Percentiles rank a stretch among this genome's conserved stretches.
phyloP scores from a whole-genome alignment of 2,797 vertebrate genomes.

The Sylvilagus floridanus region DNA sequence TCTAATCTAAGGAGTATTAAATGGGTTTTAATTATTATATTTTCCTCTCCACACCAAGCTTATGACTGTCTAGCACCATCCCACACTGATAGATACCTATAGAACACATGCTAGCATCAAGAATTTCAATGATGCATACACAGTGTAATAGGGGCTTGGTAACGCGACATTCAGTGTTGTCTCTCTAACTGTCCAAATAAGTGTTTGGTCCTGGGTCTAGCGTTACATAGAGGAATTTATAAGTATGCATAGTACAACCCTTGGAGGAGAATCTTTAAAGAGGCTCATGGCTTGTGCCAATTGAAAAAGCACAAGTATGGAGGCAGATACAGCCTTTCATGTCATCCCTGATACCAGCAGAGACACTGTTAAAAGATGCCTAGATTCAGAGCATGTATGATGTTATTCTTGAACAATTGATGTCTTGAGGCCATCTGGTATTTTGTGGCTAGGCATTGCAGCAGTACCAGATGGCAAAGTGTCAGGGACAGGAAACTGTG shows the following conservation, averaged over 20 bases:
- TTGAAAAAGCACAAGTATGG: not conserved
- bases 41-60: not conserved
- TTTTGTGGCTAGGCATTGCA: constrained; percentile 51
- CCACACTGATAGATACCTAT: not conserved
- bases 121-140: not conserved
- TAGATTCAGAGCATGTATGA: not conserved
- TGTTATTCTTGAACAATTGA: constrained; percentile 61
- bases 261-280: not conserved
- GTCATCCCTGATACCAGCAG: not conserved
- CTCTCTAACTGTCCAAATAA: constrained; percentile 25
- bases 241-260: not conserved
- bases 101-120: not conserved
- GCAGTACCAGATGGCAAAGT: constrained; percentile 50
- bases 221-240: not conserved
- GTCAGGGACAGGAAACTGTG: constrained; percentile 73
- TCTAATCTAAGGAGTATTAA: not conserved
- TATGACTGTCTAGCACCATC: not conserved
- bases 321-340: not conserved
- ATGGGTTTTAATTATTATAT: not conserved
- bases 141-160: not conserved
- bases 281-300: not conserved
- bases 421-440: constrained; percentile 67
- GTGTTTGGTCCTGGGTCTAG: not conserved
- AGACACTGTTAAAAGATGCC: constrained; percentile 3
- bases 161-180: not conserved